These are phyloP conservation scores for Turritopsis rubra DNA, from an alignment of 30 jellyfish, hydroid and myxozoan genomes.

Conservation along the genomic window DNA sequence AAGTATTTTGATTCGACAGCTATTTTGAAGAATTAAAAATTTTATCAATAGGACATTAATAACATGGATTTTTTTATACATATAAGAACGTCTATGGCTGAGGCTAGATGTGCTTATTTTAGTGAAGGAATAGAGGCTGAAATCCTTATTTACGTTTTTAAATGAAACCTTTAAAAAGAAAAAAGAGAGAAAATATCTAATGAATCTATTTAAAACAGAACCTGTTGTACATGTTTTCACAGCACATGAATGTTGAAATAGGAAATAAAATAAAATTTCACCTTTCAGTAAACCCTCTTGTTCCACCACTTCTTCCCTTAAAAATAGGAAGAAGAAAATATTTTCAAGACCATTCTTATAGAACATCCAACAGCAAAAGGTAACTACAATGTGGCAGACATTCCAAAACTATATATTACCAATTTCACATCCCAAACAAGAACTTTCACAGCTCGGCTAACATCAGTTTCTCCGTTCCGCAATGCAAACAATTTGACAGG, in stretches of 20 bases:
- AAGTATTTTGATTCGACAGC: not conserved
- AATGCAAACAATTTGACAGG: constrained; percentile 58
- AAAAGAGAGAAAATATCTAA: too few species aligned
- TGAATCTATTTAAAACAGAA: too few species aligned
- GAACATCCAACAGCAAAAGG: not conserved
- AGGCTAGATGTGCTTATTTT: too few species aligned
- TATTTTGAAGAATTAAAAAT: not conserved
- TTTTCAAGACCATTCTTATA: not conserved
- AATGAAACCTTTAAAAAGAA: too few species aligned
- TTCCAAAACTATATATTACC: constrained; percentile 40
- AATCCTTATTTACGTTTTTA: too few species aligned
- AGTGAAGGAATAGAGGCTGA: too few species aligned
- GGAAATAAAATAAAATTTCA: not conserved
- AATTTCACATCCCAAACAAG: constrained; percentile 56
- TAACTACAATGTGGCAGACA: too few species aligned
- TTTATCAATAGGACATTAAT: not conserved
- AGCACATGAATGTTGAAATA: too few species aligned
- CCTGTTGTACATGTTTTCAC: too few species aligned
- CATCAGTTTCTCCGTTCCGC: constrained; percentile 52
- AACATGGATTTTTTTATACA: too few species aligned
- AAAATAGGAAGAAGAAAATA: not conserved
- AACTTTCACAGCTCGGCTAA: constrained; percentile 34
- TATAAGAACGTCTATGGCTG: too few species aligned
- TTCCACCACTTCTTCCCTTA: constrained; percentile 30
- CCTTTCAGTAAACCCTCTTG: not conserved